Percentiles rank a stretch among this genome's conserved stretches.
Conservation (phyloP, 2,797 vertebrate genomes). For the Loriculus beryllinus region DNA sequence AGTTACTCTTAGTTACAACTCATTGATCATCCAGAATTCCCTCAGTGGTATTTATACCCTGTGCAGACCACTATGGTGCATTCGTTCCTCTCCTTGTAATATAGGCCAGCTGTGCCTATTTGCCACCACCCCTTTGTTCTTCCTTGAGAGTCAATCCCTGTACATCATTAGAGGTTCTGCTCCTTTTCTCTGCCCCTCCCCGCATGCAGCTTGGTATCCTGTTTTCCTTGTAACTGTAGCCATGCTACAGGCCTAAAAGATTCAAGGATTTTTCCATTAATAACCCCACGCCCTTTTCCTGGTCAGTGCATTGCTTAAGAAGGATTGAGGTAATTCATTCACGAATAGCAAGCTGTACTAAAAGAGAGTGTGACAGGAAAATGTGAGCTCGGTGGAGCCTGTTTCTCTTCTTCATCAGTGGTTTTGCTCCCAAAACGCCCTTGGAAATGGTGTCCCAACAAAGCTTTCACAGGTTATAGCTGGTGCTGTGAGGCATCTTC, state of each 20-base stretch:
- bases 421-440: background rate
- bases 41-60: background rate
- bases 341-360: slow-evolving; percentile 41
- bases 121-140: background rate
- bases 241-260: slow-evolving; percentile 16
- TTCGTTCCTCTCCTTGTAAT: background rate
- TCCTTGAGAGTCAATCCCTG: background rate
- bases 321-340: slow-evolving; percentile 72
- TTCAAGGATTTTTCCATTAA: slow-evolving; percentile 73
- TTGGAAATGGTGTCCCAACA: background rate
- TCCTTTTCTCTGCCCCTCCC: slow-evolving; percentile 27
- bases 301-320: slow-evolving; percentile 53
- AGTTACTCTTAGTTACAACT: background rate
- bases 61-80: background rate
- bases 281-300: slow-evolving; percentile 68
- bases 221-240: slow-evolving; percentile 62
- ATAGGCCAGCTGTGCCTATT: background rate
- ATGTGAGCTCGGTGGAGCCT: background rate
- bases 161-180: slow-evolving; percentile 10
- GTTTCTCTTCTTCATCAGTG: background rate
- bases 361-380: slow-evolving; percentile 18
- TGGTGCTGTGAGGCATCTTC: background rate
- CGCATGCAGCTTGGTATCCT: slow-evolving; percentile 38
- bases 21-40: background rate
- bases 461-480: background rate